These are phyloP conservation scores for Lates japonicus DNA, from an alignment of 2,797 vertebrate genomes.

Conservation along the genomic window DNA sequence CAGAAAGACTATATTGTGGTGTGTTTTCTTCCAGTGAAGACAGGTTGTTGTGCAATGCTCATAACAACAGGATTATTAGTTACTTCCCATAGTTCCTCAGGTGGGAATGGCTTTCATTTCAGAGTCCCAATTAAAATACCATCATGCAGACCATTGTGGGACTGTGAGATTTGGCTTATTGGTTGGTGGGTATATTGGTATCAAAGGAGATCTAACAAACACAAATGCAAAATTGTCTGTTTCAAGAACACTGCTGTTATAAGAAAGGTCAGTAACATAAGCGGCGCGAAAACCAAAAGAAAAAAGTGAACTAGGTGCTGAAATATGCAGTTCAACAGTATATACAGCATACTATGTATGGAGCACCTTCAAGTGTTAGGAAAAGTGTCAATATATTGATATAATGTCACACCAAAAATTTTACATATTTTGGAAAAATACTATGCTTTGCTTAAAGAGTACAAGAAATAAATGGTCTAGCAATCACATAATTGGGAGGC, in stretches of 20 bases:
- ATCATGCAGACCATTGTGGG: constrained; percentile 45
- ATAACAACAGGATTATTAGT: constrained; percentile 54
- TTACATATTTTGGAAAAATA: neutral
- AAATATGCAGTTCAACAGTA: neutral
- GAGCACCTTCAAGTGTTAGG: neutral
- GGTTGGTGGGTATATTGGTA: constrained; percentile 36
- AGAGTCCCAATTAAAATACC: constrained; percentile 70
- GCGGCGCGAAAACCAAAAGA: neutral
- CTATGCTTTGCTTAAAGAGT: neutral
- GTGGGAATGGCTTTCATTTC: constrained; percentile 65
- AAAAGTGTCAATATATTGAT: neutral
- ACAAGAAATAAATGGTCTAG: neutral
- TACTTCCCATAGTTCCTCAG: constrained; percentile 48
- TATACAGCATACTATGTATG: neutral
- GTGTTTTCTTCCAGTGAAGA: constrained; percentile 20
- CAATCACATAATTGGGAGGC: constrained; percentile 27
- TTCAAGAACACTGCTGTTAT: constrained; percentile 18
- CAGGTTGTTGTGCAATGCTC: constrained; percentile 35
- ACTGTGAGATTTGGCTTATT: constrained; percentile 57
- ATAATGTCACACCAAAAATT: neutral
- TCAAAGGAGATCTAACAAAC: constrained; percentile 40
- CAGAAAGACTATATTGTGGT: constrained; percentile 19
- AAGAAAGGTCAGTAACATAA: constrained; percentile 12
- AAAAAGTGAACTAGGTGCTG: neutral
- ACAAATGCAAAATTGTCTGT: constrained; percentile 10